These are phyloP conservation scores for Andrena fulva DNA, from an alignment of 2,888 invertebrate species.

Conservation along the genomic window DNA sequence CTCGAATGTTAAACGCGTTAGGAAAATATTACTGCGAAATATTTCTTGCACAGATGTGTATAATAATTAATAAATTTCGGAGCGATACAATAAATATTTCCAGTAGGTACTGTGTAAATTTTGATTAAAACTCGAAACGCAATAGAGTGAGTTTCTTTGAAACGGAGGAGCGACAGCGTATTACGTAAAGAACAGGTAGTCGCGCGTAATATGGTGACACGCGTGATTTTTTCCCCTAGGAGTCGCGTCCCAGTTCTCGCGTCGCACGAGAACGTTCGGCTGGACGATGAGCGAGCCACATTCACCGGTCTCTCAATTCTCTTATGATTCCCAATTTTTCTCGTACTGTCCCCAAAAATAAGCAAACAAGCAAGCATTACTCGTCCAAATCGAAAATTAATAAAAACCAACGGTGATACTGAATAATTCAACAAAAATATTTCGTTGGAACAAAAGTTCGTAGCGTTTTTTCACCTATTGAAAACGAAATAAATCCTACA, in stretches of 20 bases:
- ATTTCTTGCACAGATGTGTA: no score
- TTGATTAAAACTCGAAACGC: background rate
- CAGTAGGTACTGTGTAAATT: no score
- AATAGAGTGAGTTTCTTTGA: slow-evolving; percentile 6
- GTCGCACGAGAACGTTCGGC: slow-evolving; percentile 33
- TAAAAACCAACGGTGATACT: no score
- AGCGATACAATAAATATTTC: no score
- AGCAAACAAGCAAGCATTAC: no score
- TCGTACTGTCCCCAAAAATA: no score
- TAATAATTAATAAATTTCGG: no score
- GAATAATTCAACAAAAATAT: no score
- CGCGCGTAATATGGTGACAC: slow-evolving; percentile 59
- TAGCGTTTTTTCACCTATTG: background rate
- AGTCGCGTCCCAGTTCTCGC: slow-evolving; percentile 42
- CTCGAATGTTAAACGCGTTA: no score
- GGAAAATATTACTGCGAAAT: no score
- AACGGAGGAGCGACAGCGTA: background rate
- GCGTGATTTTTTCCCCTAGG: slow-evolving; percentile 50
- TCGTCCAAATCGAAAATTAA: no score
- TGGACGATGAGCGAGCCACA: slow-evolving; percentile 32
- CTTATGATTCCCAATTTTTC: no score
- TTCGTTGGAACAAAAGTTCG: background rate
- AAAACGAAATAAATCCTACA: background rate
- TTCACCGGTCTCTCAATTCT: background rate
- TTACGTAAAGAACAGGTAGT: slow-evolving; percentile 65